These are phyloP conservation scores for Petroica traversi DNA, from an alignment of 2,113 vertebrate species.

Conservation along the genomic window DNA sequence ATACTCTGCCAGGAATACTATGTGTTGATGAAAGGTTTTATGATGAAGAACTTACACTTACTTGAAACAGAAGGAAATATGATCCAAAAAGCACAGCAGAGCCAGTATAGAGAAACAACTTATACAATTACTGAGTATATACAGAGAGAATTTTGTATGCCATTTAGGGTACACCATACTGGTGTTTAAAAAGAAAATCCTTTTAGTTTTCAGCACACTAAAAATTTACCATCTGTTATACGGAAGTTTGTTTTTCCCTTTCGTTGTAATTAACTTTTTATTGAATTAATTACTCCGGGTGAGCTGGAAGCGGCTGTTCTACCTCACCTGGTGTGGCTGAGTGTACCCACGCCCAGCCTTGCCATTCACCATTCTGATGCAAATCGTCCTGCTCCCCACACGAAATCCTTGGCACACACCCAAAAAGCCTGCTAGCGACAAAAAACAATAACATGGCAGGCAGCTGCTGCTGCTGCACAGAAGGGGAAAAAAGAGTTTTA, in stretches of 20 bases:
- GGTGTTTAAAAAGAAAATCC: neutral
- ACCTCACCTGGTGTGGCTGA: slow-evolving; percentile 35
- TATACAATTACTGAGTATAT: neutral
- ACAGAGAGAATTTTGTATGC: neutral
- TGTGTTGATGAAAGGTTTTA: neutral
- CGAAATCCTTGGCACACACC: neutral
- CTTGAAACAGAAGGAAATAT: neutral
- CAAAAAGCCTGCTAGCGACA: slow-evolving; percentile 25
- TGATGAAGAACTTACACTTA: neutral
- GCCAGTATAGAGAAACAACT: neutral
- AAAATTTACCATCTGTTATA: slow-evolving; percentile 45
- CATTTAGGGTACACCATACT: neutral
- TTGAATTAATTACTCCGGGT: slow-evolving; percentile 63
- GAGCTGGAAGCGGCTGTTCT: slow-evolving; percentile 45
- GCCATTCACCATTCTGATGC: slow-evolving; percentile 29
- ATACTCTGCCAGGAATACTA: neutral
- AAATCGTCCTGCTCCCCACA: slow-evolving; percentile 4
- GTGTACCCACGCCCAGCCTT: neutral
- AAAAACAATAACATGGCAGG: slow-evolving; percentile 5
- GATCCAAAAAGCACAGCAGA: neutral
- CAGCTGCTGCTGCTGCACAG: slow-evolving; percentile 4
- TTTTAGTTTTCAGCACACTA: neutral
- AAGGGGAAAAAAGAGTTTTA: neutral
- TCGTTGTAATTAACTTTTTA: slow-evolving; percentile 52
- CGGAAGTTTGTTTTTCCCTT: slow-evolving; percentile 14